Evolutionary conservation across 2,113 vertebrate species (phyloP), one percentile per base, ranked within the genome.

Genomic region (Amblyornis subalaris): DNA sequence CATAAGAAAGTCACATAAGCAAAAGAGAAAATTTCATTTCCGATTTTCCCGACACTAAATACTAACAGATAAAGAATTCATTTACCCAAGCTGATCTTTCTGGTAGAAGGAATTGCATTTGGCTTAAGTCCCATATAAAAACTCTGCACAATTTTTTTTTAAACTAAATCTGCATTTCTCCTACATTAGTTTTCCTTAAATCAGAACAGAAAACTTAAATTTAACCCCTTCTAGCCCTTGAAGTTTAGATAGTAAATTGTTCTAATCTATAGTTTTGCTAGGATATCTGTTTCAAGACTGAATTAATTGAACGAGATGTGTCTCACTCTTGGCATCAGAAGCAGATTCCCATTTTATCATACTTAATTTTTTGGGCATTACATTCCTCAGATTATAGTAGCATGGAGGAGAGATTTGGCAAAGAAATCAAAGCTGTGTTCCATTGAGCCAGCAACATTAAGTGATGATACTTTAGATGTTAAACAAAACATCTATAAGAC

Each of bases 71-170:
- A 78, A 50, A 97, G 48, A 96, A 95, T 60, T 95, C n/a, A 89
- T 95, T 96, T 96, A 86, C 78, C 50, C 66, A 95, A 83, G 79
- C 74, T 94, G 61, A 92, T 77, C 92, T 96, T 96, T 85, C 83
- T 95, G 88, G 65, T 67, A 79, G 85, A 91, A 94, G 66, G 75
- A 95, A 83, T 51, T 58, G 72, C 17, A 61, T 82, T 87, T 82
- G 54, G 22, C 75, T 94, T 89, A 92, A 95, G 67, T 81, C 35
- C 31, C 55, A 55, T 79, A 58, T 94, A 66, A 95, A 95, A 94
- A 87, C 6, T 78, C 51, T 45, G 61, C 19, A 45, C 23, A 29
- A 5, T 35, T 55, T 92, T 95, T 92, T 95, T 90, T 74, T 70
- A 10, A 80, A 50, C 70, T 88, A 62, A 88, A 26, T 57, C 62